Evolutionary conservation across 2,888 invertebrate genomes (phyloP), one percentile per base, ranked within the genome.

Genomic region (Lepetodrilus schrolli): DNA sequence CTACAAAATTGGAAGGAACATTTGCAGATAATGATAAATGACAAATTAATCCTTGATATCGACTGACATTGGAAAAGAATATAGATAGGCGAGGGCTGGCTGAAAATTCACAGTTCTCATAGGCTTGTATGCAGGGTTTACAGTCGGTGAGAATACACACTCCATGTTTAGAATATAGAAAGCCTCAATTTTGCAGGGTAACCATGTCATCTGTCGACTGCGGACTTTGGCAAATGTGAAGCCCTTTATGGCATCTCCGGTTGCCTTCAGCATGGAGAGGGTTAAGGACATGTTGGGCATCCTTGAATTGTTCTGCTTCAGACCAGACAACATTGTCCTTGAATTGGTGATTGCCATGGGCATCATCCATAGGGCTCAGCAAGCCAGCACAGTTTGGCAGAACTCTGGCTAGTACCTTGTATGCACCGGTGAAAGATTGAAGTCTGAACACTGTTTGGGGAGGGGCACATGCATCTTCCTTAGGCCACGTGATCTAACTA

Each of bases 61-160:
- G 50, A 72, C 76, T 76, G 3, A 78, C 74, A 1, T 70, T 73
- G 8, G 78, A 76, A 4, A 79, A 43, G 30, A 74, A 78, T 4
- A 75, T 66, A 3, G 49, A 36, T n/a, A 79, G 77, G 4, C 76
- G 21, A 26, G 78, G 75, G 23, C 77, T 78, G 4, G 77, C 68
- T n/a, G 78, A 80, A 43, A 80, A 80, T 66, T 80, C 78, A 5
- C 76, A 50, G 30, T 77, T 78, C 13, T 74, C 72, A 50, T 30
- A 74, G 2, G 74, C 74, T 37, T 75, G 77, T 4, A 74, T 73
- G 69, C 75, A 78, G 0, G 78, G 78, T 58, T 76, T 74, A 37
- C 75, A 78, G 73, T 81, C 77, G 3, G 78, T 76, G 1, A 80
- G 69, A 8, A 80, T 66, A 68, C 78, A 80, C n/a, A 76, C 51